These are phyloP conservation scores for Gymnoscelis rufifasciata DNA, from an alignment of 2,888 invertebrate genomes.

Conservation along the genomic window DNA sequence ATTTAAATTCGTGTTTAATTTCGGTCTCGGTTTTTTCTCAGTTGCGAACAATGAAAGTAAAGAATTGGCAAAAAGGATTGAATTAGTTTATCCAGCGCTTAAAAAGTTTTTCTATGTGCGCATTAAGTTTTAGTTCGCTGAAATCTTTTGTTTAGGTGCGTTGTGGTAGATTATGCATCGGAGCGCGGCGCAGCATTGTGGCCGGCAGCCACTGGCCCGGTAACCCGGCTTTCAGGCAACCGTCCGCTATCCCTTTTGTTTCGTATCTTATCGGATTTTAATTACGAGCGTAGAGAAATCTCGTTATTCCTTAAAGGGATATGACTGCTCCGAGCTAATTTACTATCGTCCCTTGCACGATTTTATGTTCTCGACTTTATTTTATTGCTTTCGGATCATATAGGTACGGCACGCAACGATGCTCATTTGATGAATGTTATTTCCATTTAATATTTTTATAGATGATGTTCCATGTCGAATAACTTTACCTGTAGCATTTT, in stretches of 20 bases:
- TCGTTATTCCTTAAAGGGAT: slow-evolving; percentile 75
- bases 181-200: slow-evolving; percentile 12
- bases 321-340: slow-evolving; percentile 68
- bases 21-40: slow-evolving; percentile 41
- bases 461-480: slow-evolving; percentile 34
- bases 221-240: slow-evolving; percentile 52
- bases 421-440: slow-evolving; percentile 37
- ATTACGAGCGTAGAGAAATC: slow-evolving; percentile 75
- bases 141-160: slow-evolving; percentile 40
- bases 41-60: slow-evolving; percentile 50
- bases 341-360: slow-evolving; percentile 64
- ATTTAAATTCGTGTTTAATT: slow-evolving; percentile 35
- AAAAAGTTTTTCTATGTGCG: slow-evolving; percentile 61
- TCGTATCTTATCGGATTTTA: slow-evolving; percentile 77
- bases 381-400: slow-evolving; percentile 55
- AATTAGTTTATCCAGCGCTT: slow-evolving; percentile 58
- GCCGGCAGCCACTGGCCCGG: slow-evolving; percentile 29
- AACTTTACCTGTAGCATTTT: slow-evolving; percentile 31
- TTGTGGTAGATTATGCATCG: slow-evolving; percentile 30
- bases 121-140: slow-evolving; percentile 53
- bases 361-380: slow-evolving; percentile 63
- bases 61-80: slow-evolving; percentile 64
- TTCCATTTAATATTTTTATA: slow-evolving; percentile 39
- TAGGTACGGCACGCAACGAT: slow-evolving; percentile 47
- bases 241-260: slow-evolving; percentile 67